Percentiles rank a stretch among this genome's conserved stretches.
These are phyloP conservation scores for Hydrolagus colliei DNA, from an alignment of 2,797 vertebrate species.

Conservation along the genomic window DNA sequence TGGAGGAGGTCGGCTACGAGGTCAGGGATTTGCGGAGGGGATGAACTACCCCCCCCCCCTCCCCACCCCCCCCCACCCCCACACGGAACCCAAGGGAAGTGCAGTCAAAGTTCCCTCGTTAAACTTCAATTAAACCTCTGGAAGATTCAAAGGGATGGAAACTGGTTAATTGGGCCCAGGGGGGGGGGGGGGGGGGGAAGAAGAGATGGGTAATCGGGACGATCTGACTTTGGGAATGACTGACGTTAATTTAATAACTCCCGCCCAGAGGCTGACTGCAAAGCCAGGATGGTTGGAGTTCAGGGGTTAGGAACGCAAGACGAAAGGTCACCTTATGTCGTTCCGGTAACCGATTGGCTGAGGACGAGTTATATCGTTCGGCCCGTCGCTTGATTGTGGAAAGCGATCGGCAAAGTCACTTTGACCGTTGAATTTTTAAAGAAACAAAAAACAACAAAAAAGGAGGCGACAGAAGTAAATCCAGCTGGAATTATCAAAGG, in stretches of 20 bases:
- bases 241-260: slow-evolving; percentile 20
- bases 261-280: background rate
- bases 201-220: background rate
- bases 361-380: slow-evolving; percentile 12
- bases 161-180: background rate
- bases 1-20: background rate
- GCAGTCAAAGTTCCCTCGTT: background rate
- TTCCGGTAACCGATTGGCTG: slow-evolving; percentile 12
- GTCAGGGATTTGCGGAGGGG: no score
- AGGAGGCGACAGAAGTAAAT: background rate
- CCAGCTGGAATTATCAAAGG: slow-evolving; percentile 23
- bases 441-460: background rate
- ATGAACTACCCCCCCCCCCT: background rate
- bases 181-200: background rate
- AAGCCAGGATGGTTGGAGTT: background rate
- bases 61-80: no score
- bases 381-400: slow-evolving; percentile 8
- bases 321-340: background rate
- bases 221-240: slow-evolving; percentile 5
- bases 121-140: slow-evolving; percentile 14
- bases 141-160: background rate
- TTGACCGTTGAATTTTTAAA: background rate
- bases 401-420: slow-evolving; percentile 14
- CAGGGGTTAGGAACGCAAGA: background rate
- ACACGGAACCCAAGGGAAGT: background rate